Base-by-base conservation (phyloP, 2,797 vertebrate genomes). In the Taenioides sp. region DNA sequence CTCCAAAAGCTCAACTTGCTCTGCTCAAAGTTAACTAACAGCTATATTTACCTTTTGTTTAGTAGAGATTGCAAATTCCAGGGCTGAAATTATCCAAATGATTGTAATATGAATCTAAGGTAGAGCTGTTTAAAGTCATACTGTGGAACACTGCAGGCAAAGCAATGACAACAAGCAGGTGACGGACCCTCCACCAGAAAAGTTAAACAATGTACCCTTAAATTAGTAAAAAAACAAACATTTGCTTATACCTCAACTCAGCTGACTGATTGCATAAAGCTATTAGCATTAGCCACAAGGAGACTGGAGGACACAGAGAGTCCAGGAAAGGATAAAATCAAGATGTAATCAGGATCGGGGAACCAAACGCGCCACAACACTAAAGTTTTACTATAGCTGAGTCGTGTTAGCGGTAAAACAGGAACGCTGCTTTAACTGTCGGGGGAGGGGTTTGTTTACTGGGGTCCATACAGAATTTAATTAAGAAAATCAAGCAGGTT, bases 381-480 rank as follows among this genome's bases (percentile, higher is more conserved):
- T 70, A 72, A 84, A 78, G 60, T 68, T 84, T 83, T 75, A 86
- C 81, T 84, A 77, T 79, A 76, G 61, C 67, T 86, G 84, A 80
- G 74, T 82, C 4, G 55, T 67, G 73, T 76, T 76, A 75, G 52
- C 60, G 58, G 74, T 81, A 78, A 60, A 82, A 75, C 80, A 76
- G 73, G 80, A 50, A 60, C 57, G 76, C 43, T 67, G 73, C 61
- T 86, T 87, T 67, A 72, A 85, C 76, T 81, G 87, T 90, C 87
- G 74, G 43, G 27, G 20, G 80, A 74, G 62, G 83, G 81, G 84
- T 65, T 86, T 14, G 40, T 87, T 77, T 77, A 80, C 78, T 59
- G 71, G 77, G 81, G 88, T 85, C 79, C 52, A 86, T 83, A 70
- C 82, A 77, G 84, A 86, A 89, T 88, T 80, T 80, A 92, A 91